These are phyloP conservation scores for Elachura formosa DNA, from an alignment of 2,113 vertebrate species.

Conservation along the genomic window DNA sequence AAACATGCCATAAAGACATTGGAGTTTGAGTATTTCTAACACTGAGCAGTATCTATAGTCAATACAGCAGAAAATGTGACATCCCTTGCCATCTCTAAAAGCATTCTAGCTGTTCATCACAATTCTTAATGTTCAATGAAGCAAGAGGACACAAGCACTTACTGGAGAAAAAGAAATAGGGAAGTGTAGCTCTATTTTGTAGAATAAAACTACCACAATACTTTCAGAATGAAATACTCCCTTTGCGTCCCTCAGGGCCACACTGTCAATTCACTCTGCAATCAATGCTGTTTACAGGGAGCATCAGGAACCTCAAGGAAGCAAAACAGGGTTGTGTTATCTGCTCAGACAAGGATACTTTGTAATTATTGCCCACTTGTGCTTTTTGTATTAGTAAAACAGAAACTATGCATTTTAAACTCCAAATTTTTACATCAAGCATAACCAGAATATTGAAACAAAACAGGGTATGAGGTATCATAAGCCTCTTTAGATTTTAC, in stretches of 20 bases:
- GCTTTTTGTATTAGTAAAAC: background rate
- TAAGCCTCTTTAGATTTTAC: background rate
- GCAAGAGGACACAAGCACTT: background rate
- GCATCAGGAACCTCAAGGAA: background rate
- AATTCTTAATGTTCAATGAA: background rate
- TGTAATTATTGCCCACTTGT: background rate
- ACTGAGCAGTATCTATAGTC: background rate
- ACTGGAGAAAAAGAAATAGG: background rate
- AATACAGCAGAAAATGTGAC: background rate
- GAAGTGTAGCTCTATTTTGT: background rate
- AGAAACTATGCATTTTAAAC: background rate
- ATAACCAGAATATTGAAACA: background rate
- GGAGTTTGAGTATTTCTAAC: background rate
- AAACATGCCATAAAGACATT: background rate
- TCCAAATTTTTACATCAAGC: background rate
- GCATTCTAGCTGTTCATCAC: background rate
- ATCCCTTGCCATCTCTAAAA: background rate
- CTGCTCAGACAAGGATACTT: background rate
- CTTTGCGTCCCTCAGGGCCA: background rate
- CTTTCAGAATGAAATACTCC: background rate
- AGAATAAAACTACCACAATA: background rate
- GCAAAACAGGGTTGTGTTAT: background rate
- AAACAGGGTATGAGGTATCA: background rate
- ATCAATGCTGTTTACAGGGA: background rate
- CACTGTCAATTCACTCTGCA: background rate